A percentile compares a stretch with the other conserved stretches of the same genome.
These are phyloP conservation scores for Drosophila ustulata DNA, from an alignment of 2,888 invertebrate genomes.

Conservation along the genomic window DNA sequence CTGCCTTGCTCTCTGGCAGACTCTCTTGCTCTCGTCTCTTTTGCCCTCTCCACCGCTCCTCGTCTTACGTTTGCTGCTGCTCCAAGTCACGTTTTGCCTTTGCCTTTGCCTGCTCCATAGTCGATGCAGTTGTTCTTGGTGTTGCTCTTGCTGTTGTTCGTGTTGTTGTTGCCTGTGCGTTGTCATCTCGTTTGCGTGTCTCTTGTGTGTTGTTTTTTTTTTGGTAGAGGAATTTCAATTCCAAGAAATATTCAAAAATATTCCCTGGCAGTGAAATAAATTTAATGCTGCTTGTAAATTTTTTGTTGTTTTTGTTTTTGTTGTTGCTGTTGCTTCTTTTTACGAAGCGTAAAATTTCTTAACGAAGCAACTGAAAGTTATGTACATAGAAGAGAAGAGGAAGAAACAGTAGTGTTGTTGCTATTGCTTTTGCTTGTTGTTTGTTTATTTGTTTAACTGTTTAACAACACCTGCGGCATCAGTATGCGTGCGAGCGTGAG, in stretches of 20 bases:
- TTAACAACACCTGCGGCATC: slow-evolving; percentile 75
- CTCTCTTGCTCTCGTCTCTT: slow-evolving; percentile 26
- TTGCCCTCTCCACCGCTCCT: slow-evolving; percentile 4
- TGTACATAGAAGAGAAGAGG: slow-evolving; percentile 50
- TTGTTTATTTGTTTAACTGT: slow-evolving; percentile 78
- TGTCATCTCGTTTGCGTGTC: slow-evolving; percentile 77
- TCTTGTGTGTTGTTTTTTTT: slow-evolving; percentile 42
- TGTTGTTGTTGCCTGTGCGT: slow-evolving; percentile 72
- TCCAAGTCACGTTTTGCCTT: slow-evolving; percentile 71
- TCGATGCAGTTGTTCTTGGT: slow-evolving; percentile 51
- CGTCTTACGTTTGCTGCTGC: slow-evolving; percentile 50
- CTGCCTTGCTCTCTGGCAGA: slow-evolving; percentile 18
- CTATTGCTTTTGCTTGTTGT: slow-evolving; percentile 50
- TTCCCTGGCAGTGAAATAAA: slow-evolving; percentile 76
- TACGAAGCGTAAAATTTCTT: slow-evolving; percentile 79
- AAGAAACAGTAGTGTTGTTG: slow-evolving; percentile 33
- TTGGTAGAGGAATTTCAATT: slow-evolving; percentile 69
- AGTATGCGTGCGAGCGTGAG: slow-evolving; percentile 31
- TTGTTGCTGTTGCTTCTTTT: slow-evolving; percentile 48
- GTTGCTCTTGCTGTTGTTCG: slow-evolving; percentile 36
- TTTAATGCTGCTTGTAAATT: slow-evolving; percentile 76
- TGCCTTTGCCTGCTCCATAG: slow-evolving; percentile 39
- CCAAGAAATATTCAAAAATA: slow-evolving; percentile 80
- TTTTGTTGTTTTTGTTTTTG: slow-evolving; percentile 40
- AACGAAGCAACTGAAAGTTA: slow-evolving; percentile 79